Conservation (phyloP, 2,888 invertebrate genomes). For the Pinctada fucata region DNA sequence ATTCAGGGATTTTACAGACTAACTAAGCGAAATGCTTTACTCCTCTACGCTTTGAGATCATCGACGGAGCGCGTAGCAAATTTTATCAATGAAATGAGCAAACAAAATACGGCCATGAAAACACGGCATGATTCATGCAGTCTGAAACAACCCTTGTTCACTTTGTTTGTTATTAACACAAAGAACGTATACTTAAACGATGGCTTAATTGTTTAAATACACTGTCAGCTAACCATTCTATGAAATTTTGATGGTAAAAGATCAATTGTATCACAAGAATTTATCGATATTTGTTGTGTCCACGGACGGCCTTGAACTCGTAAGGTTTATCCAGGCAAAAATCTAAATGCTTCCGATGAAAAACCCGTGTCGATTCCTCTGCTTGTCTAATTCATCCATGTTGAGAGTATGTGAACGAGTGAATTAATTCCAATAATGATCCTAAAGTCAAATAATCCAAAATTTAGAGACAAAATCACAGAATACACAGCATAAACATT, state of each 20-base stretch:
- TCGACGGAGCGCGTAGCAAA: constrained; percentile 3
- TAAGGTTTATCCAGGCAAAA: not conserved
- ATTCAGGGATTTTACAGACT: too few relatives aligned
- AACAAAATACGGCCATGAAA: constrained; percentile 3
- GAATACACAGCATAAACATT: not conserved
- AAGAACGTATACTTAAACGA: too few relatives aligned
- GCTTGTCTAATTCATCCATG: not conserved
- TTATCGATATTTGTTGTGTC: not conserved
- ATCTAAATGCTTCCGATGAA: not conserved
- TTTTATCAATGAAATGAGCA: constrained; percentile 16
- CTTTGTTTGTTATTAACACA: too few relatives aligned
- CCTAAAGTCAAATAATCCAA: too few relatives aligned
- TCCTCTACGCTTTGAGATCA: not conserved
- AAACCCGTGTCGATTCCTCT: not conserved
- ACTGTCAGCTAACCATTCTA: too few relatives aligned
- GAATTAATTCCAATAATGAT: too few relatives aligned
- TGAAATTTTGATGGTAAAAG: too few relatives aligned
- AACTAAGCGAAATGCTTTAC: too few relatives aligned
- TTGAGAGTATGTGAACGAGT: not conserved
- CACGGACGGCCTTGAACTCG: not conserved
- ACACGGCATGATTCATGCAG: not conserved
- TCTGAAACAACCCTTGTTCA: not conserved
- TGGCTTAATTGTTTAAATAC: too few relatives aligned
- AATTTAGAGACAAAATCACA: not conserved
- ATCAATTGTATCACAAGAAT: too few relatives aligned